A percentile compares a stretch with the other conserved stretches of the same genome.
Evolutionary conservation across 2,888 invertebrate genomes (phyloP).

Genomic region (Ditula angustiorana): DNA sequence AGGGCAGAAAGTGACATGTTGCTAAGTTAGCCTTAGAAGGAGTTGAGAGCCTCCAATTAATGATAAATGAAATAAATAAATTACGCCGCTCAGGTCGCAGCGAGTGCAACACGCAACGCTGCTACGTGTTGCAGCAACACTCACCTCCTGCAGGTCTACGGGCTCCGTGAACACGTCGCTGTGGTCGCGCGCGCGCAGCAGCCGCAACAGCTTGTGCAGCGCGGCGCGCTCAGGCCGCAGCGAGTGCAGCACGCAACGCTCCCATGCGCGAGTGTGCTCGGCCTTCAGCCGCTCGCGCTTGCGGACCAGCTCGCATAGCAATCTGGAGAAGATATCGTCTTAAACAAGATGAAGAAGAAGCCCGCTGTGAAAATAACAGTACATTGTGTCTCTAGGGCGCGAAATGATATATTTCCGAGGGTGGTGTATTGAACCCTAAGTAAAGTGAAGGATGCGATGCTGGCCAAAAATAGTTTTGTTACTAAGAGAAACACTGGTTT

Average conservation of each 20-base stretch:
- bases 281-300: constrained; percentile 98
- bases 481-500: no score
- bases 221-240: constrained; percentile 93
- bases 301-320: constrained; percentile 97
- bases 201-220: constrained; percentile 90
- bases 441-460: no score
- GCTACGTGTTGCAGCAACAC: constrained; percentile 68
- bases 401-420: no score
- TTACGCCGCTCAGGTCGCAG: constrained; percentile 91
- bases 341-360: no score
- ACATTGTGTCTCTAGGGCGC: no score
- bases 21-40: no score
- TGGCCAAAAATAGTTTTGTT: no score
- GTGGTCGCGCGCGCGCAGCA: constrained; percentile 91
- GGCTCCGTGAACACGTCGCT: constrained; percentile 97
- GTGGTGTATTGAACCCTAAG: no score
- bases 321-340: constrained; percentile 64
- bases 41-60: no score
- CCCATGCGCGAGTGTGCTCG: constrained; percentile 92
- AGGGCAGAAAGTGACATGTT: constrained; percentile 56
- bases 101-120: constrained; percentile 92
- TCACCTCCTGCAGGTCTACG: constrained; percentile 92
- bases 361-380: no score
- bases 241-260: constrained; percentile 92
- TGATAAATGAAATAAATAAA: no score